phyloP scores from a whole-genome alignment of 2,797 vertebrate species.

The Hippopotamyrus pictus region DNA sequence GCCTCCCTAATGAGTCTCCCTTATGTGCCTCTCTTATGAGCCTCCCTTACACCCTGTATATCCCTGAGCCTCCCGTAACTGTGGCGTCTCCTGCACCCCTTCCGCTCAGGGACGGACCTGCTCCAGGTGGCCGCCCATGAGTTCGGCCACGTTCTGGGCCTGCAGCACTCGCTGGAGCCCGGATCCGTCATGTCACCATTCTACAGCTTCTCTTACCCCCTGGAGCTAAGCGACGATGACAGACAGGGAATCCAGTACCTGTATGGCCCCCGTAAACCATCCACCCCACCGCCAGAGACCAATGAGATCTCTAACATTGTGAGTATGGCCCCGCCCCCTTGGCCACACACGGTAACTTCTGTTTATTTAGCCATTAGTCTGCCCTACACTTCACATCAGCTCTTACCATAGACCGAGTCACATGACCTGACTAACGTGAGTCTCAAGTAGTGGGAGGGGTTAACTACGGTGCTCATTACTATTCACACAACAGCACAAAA shows the following conservation, averaged over 20 bases:
- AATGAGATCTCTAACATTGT: constrained; percentile 57
- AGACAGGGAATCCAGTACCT: constrained; percentile 81
- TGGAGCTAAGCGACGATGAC: constrained; percentile 81
- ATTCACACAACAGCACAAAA: background rate
- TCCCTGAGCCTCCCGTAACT: background rate
- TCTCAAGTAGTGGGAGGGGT: background rate
- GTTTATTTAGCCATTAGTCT: background rate
- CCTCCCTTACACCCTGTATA: background rate
- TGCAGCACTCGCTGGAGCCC: constrained; percentile 78
- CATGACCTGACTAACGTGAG: background rate
- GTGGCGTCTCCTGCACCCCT: background rate
- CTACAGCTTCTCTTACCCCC: constrained; percentile 85
- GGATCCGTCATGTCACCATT: constrained; percentile 90
- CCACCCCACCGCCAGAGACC: constrained; percentile 51
- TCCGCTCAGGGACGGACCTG: constrained; percentile 78
- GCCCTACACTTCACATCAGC: background rate
- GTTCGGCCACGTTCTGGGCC: constrained; percentile 85
- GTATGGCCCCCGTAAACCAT: constrained; percentile 58
- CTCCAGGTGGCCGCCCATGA: constrained; percentile 94
- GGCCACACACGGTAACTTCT: background rate
- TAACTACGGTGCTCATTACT: background rate
- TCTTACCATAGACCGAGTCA: background rate
- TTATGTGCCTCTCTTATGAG: background rate
- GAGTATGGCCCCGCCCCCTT: background rate
- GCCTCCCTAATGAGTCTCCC: too few species aligned